Conservation (phyloP, 2,113 vertebrate species). For the Labeo catla region DNA sequence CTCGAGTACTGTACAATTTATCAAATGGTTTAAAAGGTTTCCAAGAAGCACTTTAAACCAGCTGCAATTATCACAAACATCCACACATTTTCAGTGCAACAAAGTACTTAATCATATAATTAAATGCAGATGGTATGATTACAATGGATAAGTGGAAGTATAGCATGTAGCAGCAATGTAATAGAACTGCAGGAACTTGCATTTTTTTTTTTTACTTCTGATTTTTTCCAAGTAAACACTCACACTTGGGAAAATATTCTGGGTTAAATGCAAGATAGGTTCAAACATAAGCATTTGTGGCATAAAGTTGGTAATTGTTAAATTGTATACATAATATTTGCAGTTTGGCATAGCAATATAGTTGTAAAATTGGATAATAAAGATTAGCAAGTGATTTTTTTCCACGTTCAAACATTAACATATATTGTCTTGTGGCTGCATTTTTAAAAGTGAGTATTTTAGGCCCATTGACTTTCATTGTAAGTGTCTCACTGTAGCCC, state of each 20-base stretch:
- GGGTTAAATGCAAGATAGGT: neutral
- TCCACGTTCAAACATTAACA: neutral
- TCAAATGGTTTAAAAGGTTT: neutral
- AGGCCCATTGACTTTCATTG: neutral
- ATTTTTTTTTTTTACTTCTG: too few relatives aligned
- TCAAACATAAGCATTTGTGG: neutral
- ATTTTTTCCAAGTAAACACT: too few relatives aligned
- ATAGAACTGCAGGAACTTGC: neutral
- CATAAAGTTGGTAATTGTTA: neutral
- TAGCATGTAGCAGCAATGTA: neutral
- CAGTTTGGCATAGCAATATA: too few relatives aligned
- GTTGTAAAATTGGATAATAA: too few relatives aligned
- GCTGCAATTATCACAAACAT: slow-evolving; percentile 27
- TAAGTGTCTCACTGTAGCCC: neutral
- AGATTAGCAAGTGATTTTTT: too few relatives aligned
- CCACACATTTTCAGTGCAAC: neutral
- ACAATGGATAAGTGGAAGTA: neutral
- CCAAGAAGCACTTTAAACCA: slow-evolving; percentile 16
- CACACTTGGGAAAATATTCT: neutral
- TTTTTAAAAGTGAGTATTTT: neutral
- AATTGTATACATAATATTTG: too few relatives aligned
- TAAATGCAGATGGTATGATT: slow-evolving; percentile 16
- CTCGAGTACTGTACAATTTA: neutral
- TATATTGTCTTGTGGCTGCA: too few relatives aligned
- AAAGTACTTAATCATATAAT: slow-evolving; percentile 11